A percentile compares a stretch with the other conserved stretches of the same genome.
Conservation (phyloP, 2,113 vertebrate species). For the Ailuropoda melanoleuca region DNA sequence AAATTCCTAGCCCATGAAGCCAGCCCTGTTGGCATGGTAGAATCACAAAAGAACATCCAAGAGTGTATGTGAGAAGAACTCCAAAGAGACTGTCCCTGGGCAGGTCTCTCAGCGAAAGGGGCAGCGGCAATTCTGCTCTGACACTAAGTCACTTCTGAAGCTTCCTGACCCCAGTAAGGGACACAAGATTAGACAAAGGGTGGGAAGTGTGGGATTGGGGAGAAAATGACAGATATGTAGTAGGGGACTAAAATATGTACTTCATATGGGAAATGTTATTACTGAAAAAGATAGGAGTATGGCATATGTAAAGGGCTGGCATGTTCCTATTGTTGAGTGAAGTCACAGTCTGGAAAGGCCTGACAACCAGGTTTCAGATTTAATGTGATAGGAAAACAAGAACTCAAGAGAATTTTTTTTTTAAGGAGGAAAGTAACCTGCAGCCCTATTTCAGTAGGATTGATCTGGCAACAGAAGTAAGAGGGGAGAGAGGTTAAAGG, state of each 20-base stretch:
- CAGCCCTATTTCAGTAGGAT: not conserved
- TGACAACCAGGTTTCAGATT: not conserved
- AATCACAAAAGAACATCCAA: not conserved
- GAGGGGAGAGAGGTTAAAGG: not conserved
- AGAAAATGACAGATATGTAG: not conserved
- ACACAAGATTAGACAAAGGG: not conserved
- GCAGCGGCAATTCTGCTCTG: not conserved
- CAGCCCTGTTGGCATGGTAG: no score
- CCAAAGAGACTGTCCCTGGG: not conserved
- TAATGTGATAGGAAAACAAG: not conserved
- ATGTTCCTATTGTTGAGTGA: not conserved
- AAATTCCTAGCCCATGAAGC: not conserved
- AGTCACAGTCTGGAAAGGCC: not conserved
- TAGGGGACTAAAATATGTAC: fast-evolving
- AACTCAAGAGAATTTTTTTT: not conserved
- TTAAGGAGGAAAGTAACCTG: not conserved
- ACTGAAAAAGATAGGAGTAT: not conserved
- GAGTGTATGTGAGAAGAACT: not conserved
- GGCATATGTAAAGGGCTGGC: not conserved
- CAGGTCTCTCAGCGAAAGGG: not conserved
- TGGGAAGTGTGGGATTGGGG: not conserved
- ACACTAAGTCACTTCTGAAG: not conserved
- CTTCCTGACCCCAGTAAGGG: not conserved
- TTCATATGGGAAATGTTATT: not conserved
- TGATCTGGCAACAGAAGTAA: not conserved